Evolutionary conservation across 2,888 invertebrate species (phyloP).

Genomic region (Diaperis boleti): DNA sequence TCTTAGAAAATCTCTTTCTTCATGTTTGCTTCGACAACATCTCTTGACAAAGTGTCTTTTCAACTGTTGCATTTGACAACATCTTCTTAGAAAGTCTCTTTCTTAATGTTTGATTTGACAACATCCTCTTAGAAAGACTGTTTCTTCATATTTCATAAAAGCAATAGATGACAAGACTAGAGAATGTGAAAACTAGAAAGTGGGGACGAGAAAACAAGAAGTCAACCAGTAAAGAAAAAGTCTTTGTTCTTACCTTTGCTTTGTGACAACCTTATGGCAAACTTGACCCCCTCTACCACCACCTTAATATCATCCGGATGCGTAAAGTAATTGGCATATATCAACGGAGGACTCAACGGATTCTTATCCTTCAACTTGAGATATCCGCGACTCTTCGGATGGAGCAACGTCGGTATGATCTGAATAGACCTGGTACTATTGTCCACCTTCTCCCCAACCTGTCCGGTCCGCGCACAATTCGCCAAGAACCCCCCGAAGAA

Average conservation of each 20-base stretch:
- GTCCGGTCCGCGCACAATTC: slow-evolving; percentile 87
- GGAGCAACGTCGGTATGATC: slow-evolving; percentile 84
- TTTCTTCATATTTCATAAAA: too few relatives aligned
- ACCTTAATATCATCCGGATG: slow-evolving; percentile 84
- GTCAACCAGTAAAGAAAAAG: too few relatives aligned
- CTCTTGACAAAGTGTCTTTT: too few relatives aligned
- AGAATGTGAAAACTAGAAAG: slow-evolving; percentile 1
- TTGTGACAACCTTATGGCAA: slow-evolving; percentile 78
- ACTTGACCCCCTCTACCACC: slow-evolving; percentile 86
- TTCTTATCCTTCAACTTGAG: slow-evolving; percentile 79
- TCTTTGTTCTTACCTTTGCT: slow-evolving; percentile 74
- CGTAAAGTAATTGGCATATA: slow-evolving; percentile 85
- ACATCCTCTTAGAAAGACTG: too few relatives aligned
- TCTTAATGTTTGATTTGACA: too few relatives aligned
- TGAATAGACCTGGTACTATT: slow-evolving; percentile 78
- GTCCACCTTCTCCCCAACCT: slow-evolving; percentile 83
- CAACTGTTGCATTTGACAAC: too few relatives aligned
- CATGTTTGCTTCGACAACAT: too few relatives aligned
- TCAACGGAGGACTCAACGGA: slow-evolving; percentile 85
- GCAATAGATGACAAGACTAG: too few relatives aligned
- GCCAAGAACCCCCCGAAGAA: slow-evolving; percentile 91
- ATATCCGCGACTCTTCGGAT: slow-evolving; percentile 88
- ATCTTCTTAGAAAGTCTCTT: too few relatives aligned
- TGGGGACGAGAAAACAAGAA: too few relatives aligned
- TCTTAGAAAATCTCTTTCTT: too few relatives aligned